Evolutionary conservation across 53 echinoderm and acorn worm species (phyloP).

Genomic region (Paelopatides confundens): DNA sequence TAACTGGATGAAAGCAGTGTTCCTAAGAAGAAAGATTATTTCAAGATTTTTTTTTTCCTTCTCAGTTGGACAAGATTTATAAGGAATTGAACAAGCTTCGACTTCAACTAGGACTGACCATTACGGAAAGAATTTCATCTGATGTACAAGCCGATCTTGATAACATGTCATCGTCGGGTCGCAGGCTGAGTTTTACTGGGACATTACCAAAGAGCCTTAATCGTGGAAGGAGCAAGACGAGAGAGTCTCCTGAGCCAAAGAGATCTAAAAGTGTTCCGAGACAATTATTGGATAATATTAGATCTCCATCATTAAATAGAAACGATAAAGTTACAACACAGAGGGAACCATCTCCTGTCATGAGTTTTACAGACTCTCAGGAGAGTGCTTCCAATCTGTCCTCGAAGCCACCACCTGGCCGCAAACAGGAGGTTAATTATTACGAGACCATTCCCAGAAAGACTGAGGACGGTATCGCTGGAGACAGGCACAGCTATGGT

Average conservation of each 20-base stretch:
- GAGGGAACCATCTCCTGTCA: constrained; percentile 70
- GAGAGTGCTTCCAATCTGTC: neutral
- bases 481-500: constrained; percentile 41
- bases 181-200: constrained; percentile 42
- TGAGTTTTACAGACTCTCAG: constrained; percentile 62
- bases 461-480: neutral
- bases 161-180: constrained; percentile 15
- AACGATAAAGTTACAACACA: constrained; percentile 57
- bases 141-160: constrained; percentile 24
- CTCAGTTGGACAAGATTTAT: constrained; percentile 84
- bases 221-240: constrained; percentile 78
- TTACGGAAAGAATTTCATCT: neutral
- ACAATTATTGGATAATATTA: constrained; percentile 80
- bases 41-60: neutral
- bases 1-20: too few relatives aligned
- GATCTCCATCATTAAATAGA: constrained; percentile 78
- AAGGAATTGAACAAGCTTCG: constrained; percentile 66
- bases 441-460: constrained; percentile 28
- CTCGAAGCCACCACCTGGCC: constrained; percentile 8
- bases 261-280: constrained; percentile 93
- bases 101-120: constrained; percentile 59
- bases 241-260: constrained; percentile 60
- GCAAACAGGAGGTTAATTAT: neutral
- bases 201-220: constrained; percentile 65
- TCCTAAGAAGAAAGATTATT: too few relatives aligned